Conservation (phyloP, 2,113 vertebrate species). For the Uropsilus gracilis region DNA sequence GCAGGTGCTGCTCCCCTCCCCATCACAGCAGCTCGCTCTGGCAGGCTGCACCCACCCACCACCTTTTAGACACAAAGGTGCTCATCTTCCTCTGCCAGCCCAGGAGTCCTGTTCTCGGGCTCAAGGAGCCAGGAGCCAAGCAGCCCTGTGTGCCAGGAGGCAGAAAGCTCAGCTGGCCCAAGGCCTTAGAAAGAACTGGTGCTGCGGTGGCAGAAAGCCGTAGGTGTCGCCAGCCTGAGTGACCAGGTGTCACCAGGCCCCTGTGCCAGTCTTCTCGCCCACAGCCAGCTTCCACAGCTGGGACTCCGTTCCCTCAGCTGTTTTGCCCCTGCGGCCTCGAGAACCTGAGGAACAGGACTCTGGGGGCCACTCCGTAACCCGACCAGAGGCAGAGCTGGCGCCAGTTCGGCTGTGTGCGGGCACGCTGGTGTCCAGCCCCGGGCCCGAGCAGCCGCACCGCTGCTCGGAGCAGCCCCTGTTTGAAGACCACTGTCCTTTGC, state of each 20-base stretch:
- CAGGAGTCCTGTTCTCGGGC: too few relatives aligned
- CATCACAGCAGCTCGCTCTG: too few relatives aligned
- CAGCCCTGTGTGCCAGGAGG: too few relatives aligned
- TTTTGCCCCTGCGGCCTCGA: background rate
- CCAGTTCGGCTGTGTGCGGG: background rate
- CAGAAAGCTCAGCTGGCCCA: background rate
- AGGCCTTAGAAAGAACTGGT: rapidly evolving
- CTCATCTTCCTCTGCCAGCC: too few relatives aligned
- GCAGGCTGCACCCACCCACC: too few relatives aligned
- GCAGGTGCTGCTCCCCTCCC: too few relatives aligned
- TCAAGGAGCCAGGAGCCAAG: too few relatives aligned
- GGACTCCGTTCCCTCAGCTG: background rate
- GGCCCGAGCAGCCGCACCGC: rapidly evolving
- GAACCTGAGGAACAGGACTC: too few relatives aligned
- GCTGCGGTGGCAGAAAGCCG: background rate
- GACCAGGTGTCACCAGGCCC: background rate
- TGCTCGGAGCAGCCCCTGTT: background rate
- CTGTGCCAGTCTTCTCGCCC: background rate
- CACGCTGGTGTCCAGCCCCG: background rate
- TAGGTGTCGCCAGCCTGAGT: too few relatives aligned
- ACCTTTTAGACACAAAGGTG: too few relatives aligned
- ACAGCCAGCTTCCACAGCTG: background rate
- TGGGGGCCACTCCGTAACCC: too few relatives aligned
- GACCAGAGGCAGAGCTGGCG: too few relatives aligned
- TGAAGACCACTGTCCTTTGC: background rate